phyloP scores from a whole-genome alignment of 2,888 invertebrate genomes.

The Uropetala carovei region DNA sequence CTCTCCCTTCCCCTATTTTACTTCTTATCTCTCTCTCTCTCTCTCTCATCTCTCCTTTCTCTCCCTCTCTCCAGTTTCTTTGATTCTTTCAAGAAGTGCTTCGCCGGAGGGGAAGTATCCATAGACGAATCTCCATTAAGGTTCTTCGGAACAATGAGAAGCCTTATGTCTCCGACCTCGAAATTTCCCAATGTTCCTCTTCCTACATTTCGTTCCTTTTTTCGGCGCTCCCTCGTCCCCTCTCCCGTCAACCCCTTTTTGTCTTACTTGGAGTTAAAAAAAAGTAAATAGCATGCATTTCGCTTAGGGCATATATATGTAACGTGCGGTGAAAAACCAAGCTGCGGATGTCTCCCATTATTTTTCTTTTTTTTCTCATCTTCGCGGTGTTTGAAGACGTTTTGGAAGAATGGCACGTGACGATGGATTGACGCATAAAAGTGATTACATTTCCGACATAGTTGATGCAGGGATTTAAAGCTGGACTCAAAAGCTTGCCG shows the following conservation, averaged over 20 bases:
- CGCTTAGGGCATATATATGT: background rate
- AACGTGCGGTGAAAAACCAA: background rate
- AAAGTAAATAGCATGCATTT: background rate
- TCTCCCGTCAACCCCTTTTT: background rate
- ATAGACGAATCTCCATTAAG: conserved; percentile 44
- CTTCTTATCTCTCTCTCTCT: background rate
- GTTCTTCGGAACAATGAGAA: conserved; percentile 33
- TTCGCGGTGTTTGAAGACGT: background rate
- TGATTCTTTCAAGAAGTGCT: background rate
- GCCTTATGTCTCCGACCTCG: conserved; percentile 56
- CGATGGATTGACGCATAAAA: too few relatives aligned
- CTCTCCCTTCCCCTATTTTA: background rate
- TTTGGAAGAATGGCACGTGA: background rate
- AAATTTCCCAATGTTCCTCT: conserved; percentile 20
- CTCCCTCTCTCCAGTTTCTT: background rate
- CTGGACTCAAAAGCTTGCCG: too few relatives aligned
- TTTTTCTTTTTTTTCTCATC: background rate
- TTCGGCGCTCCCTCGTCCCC: background rate
- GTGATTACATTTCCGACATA: too few relatives aligned
- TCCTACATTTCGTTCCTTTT: background rate
- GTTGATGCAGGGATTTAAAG: too few relatives aligned
- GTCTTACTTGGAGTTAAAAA: background rate
- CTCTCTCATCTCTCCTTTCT: too few relatives aligned
- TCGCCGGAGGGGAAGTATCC: background rate
- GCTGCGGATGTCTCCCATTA: background rate